A percentile compares a stretch with the other conserved stretches of the same genome.
Evolutionary conservation across 23 tunicate genomes (phyloP).

Genomic region (Styela plicata): DNA sequence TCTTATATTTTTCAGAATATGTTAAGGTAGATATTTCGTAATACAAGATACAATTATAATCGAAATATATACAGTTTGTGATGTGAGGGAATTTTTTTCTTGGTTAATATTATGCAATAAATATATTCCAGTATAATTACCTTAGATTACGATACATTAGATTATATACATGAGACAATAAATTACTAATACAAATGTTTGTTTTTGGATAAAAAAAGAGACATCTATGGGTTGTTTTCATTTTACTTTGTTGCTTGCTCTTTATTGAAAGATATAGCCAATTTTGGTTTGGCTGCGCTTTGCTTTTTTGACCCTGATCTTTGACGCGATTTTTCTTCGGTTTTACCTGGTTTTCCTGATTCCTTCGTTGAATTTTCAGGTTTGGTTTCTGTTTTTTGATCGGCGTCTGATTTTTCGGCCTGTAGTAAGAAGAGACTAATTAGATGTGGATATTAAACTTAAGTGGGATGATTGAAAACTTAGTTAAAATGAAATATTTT

Average conservation of each 20-base stretch:
- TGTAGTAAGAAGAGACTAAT: too few relatives aligned
- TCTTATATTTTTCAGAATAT: not conserved
- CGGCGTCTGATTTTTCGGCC: too few relatives aligned
- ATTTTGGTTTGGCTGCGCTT: slow-evolving; percentile 6
- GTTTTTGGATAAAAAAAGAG: not conserved
- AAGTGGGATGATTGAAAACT: too few relatives aligned
- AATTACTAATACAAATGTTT: not conserved
- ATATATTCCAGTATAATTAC: not conserved
- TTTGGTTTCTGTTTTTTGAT: not conserved
- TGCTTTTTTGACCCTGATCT: not conserved
- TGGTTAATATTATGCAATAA: not conserved
- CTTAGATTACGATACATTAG: too few relatives aligned
- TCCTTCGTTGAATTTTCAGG: not conserved
- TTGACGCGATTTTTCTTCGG: not conserved
- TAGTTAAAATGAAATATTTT: too few relatives aligned
- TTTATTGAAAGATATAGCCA: slow-evolving; percentile 16
- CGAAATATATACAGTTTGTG: not conserved
- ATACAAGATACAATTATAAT: not conserved
- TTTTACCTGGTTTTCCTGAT: too few relatives aligned
- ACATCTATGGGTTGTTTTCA: too few relatives aligned
- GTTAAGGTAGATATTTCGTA: too few relatives aligned
- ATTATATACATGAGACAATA: not conserved
- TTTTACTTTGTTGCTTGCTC: not conserved
- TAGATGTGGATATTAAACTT: too few relatives aligned
- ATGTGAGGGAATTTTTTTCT: not conserved